A percentile compares a stretch with the other conserved stretches of the same genome.
Conservation (phyloP, 2,797 vertebrate genomes). For the Acrossocheilus fasciatus region DNA sequence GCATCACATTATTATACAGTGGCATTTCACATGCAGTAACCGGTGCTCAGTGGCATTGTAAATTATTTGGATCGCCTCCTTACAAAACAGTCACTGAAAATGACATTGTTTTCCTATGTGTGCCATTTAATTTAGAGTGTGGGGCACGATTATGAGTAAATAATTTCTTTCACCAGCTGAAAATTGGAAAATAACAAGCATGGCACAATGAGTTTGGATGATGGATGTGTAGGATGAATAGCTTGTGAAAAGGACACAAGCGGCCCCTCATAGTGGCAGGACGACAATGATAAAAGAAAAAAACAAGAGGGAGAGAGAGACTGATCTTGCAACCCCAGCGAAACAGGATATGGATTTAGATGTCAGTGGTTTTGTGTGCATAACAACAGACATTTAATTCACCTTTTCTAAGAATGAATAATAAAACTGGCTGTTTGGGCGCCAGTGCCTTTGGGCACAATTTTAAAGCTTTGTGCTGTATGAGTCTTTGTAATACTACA, state of each 20-base stretch:
- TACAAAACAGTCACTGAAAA: constrained; percentile 52
- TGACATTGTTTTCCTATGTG: constrained; percentile 55
- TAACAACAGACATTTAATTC: constrained; percentile 30
- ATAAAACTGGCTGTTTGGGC: background rate
- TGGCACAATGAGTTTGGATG: constrained; percentile 60
- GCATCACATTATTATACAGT: constrained; percentile 36
- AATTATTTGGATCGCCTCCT: constrained; percentile 50
- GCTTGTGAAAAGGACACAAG: constrained; percentile 55
- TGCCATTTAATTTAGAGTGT: constrained; percentile 57
- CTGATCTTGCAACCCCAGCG: constrained; percentile 31
- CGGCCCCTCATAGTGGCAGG: constrained; percentile 19
- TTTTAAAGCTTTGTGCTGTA: constrained; percentile 10
- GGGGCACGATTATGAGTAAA: constrained; percentile 63
- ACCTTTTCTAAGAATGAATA: constrained; percentile 23
- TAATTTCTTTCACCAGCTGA: constrained; percentile 63
- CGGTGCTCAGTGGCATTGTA: constrained; percentile 9
- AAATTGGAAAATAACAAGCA: constrained; percentile 67
- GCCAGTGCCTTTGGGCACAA: background rate
- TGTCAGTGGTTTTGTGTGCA: constrained; percentile 42
- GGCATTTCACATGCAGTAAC: background rate
- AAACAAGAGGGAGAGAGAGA: background rate
- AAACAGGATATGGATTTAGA: constrained; percentile 47
- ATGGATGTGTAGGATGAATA: constrained; percentile 64
- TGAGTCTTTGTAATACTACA: background rate
- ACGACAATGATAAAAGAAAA: constrained; percentile 25